A percentile compares a stretch with the other conserved stretches of the same genome.
phyloP scores from a whole-genome alignment of 2,888 invertebrate species.

The Aphodius granarius region DNA sequence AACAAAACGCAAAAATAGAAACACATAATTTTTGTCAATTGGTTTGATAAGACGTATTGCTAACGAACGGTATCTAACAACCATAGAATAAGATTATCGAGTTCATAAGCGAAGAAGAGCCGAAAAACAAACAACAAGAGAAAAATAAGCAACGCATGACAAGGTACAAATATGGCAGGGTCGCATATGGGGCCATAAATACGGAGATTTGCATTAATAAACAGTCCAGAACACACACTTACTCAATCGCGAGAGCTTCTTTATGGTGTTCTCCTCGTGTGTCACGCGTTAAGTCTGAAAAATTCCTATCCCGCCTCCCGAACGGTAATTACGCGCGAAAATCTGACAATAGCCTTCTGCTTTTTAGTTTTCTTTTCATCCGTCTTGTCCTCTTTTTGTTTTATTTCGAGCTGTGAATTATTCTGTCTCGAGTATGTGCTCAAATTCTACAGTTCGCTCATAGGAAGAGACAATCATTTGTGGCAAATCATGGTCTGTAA shows the following conservation, averaged over 20 bases:
- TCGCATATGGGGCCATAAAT: not conserved
- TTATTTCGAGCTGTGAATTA: not conserved
- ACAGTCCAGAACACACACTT: not conserved
- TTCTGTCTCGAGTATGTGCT: not conserved
- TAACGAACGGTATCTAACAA: not conserved
- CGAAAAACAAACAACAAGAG: not conserved
- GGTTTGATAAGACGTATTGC: not conserved
- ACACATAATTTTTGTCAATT: not conserved
- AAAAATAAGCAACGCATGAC: not conserved
- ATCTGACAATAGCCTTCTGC: not conserved
- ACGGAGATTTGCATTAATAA: not conserved
- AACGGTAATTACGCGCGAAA: not conserved
- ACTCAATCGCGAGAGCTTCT: not conserved
- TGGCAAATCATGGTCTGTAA: not conserved
- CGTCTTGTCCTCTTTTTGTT: not conserved
- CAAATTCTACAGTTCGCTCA: not conserved
- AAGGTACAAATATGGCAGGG: not conserved
- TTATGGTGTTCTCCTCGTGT: not conserved
- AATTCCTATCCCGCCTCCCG: not conserved
- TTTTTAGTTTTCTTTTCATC: not conserved
- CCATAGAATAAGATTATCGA: not conserved
- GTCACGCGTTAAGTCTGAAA: not conserved
- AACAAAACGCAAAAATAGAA: too few relatives aligned
- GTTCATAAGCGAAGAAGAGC: not conserved
- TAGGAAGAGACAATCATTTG: not conserved